Evolutionary conservation across 2,797 vertebrate genomes (phyloP).

Genomic region (Rhabdophis nuchalis): DNA sequence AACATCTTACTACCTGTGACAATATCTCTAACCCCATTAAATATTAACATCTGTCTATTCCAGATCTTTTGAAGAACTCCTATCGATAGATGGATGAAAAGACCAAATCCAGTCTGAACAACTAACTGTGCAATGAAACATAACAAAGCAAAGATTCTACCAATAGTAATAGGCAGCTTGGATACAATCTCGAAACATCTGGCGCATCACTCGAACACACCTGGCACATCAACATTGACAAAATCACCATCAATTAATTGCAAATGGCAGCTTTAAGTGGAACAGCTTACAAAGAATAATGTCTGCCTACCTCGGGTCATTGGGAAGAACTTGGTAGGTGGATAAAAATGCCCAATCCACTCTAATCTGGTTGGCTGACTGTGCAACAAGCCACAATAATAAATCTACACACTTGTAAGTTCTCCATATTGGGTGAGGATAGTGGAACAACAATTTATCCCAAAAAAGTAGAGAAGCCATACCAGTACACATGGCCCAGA

Average conservation of each 20-base stretch:
- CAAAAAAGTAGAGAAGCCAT: slow-evolving; percentile 48
- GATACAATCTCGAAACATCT: not conserved
- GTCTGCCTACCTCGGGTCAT: not conserved
- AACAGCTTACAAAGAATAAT: not conserved
- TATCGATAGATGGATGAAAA: not conserved
- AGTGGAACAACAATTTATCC: not conserved
- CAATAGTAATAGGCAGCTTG: not conserved
- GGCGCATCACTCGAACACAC: not conserved
- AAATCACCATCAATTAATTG: not conserved
- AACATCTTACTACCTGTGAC: not conserved
- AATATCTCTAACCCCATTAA: not conserved
- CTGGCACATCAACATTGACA: not conserved
- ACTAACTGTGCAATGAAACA: not conserved
- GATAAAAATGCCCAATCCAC: not conserved
- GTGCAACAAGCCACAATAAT: not conserved
- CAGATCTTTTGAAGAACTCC: not conserved
- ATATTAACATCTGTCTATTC: not conserved
- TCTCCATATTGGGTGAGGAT: not conserved
- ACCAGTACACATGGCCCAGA: slow-evolving; percentile 98
- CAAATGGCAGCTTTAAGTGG: not conserved
- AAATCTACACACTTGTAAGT: not conserved
- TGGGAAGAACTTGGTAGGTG: not conserved
- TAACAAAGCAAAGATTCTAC: not conserved
- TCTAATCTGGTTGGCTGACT: not conserved
- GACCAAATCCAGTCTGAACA: not conserved